Evolutionary conservation across 2,113 vertebrate genomes (phyloP).

Genomic region (Anseranas semipalmata): DNA sequence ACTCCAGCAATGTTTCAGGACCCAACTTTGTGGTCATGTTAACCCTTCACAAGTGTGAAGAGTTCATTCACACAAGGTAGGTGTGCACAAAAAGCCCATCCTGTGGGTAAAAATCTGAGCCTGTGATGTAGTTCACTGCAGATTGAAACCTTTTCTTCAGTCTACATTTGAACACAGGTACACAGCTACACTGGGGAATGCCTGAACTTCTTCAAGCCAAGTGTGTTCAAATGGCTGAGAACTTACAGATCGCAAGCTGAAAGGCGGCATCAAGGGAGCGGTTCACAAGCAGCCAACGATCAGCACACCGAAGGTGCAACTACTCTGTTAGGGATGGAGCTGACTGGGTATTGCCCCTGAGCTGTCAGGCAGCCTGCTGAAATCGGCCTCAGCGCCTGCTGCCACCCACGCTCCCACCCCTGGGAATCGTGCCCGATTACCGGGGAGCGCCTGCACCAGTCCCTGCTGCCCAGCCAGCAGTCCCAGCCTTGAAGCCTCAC

Average conservation of each 20-base stretch:
- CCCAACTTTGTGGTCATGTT: not conserved
- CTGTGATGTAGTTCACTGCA: not conserved
- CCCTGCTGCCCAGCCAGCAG: not conserved
- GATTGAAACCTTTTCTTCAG: not conserved
- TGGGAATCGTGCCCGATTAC: not conserved
- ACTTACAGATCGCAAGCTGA: not conserved
- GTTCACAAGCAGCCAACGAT: not conserved
- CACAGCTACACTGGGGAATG: not conserved
- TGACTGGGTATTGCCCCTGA: not conserved
- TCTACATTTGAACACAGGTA: not conserved
- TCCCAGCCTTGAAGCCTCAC: not conserved
- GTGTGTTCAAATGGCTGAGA: not conserved
- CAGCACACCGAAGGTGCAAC: not conserved
- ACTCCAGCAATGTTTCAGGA: not conserved
- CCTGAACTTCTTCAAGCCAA: not conserved
- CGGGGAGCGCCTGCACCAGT: not conserved
- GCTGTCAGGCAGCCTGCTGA: not conserved
- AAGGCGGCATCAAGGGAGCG: fast-evolving
- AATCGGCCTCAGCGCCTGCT: not conserved
- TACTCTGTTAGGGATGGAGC: not conserved
- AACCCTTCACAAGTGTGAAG: not conserved
- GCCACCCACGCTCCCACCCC: not conserved
- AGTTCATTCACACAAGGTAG: not conserved
- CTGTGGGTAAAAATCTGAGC: not conserved
- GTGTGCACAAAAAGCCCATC: not conserved